Evolutionary conservation across 2,888 invertebrate species (phyloP).

Genomic region (Macrophya alboannulata): DNA sequence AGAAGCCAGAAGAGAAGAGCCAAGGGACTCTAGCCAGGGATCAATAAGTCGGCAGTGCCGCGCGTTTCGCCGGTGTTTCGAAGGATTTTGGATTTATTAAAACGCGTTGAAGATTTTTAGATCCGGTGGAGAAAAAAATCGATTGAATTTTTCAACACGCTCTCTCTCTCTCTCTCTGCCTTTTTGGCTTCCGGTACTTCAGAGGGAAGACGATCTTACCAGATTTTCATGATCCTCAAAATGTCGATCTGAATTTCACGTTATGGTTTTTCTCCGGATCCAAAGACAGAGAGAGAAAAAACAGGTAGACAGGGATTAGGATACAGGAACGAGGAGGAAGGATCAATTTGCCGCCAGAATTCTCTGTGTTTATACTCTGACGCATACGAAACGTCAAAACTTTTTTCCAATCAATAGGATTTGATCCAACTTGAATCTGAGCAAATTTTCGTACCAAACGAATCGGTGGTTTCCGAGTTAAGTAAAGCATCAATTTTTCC

Average conservation of each 20-base stretch:
- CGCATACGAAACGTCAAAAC: too few species aligned
- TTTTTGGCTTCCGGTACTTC: not conserved
- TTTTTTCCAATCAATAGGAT: not conserved
- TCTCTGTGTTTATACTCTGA: not conserved
- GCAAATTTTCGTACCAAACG: too few species aligned
- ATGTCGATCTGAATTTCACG: not conserved
- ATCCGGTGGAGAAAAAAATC: not conserved
- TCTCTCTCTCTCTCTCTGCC: not conserved
- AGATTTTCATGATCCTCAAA: not conserved
- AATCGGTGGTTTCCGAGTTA: too few species aligned
- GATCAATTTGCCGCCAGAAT: constrained; percentile 29
- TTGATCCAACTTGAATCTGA: not conserved
- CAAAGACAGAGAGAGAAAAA: constrained; percentile 50
- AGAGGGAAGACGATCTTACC: not conserved
- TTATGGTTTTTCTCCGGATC: not conserved
- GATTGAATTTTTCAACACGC: not conserved
- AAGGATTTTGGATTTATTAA: constrained; percentile 8
- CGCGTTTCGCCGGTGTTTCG: constrained; percentile 19
- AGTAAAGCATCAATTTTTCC: too few species aligned
- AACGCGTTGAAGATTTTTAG: not conserved
- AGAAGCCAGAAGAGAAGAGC: not conserved
- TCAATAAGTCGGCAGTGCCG: constrained; percentile 73
- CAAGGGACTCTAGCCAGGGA: constrained; percentile 66
- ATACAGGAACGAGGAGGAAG: not conserved
- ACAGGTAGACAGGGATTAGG: not conserved